Evolutionary conservation across 2,797 vertebrate genomes (phyloP).

Genomic region (Ficedula albicollis): DNA sequence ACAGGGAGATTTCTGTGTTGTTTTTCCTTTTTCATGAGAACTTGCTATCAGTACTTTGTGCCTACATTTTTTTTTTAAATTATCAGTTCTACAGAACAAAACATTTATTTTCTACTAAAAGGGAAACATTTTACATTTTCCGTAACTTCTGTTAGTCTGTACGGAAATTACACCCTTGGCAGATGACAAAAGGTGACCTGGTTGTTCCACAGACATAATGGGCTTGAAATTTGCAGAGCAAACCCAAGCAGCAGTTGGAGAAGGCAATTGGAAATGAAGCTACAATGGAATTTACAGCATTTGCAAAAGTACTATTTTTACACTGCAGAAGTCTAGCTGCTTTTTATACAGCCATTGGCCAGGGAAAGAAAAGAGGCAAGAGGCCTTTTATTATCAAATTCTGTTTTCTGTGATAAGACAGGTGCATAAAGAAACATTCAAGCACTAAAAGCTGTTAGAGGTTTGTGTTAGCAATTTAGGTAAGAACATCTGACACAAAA

Average conservation of each 20-base stretch:
- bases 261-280: neutral
- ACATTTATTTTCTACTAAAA: neutral
- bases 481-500: constrained; percentile 21
- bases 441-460: constrained; percentile 17
- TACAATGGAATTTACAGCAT: neutral
- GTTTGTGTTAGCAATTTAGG: neutral
- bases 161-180: neutral
- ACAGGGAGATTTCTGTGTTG: neutral
- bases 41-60: neutral
- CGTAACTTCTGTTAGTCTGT: neutral
- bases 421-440: neutral
- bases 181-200: neutral
- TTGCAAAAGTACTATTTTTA: neutral
- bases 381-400: neutral
- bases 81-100: neutral
- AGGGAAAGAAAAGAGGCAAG: neutral
- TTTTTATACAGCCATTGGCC: neutral
- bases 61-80: neutral
- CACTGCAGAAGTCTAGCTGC: neutral
- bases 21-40: neutral
- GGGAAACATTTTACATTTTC: neutral
- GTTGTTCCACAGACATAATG: neutral
- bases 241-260: neutral
- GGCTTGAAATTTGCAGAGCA: neutral
- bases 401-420: constrained; percentile 5